Conservation (phyloP, 2,797 vertebrate species). For the Halcyon leucocephala region DNA sequence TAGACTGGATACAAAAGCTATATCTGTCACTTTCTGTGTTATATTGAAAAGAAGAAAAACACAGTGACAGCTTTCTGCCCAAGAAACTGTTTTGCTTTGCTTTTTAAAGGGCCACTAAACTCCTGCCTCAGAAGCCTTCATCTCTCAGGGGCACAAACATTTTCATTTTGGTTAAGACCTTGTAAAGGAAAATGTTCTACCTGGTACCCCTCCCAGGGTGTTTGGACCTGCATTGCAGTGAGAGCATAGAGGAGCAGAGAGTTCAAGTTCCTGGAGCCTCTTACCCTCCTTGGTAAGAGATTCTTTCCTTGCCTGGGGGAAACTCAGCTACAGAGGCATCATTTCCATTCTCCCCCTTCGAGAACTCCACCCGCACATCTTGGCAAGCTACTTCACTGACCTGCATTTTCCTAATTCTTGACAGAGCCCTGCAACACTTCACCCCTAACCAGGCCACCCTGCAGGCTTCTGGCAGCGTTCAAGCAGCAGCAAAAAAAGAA, state of each 20-base stretch:
- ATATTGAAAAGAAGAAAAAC: background rate
- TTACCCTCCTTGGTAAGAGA: background rate
- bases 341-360: background rate
- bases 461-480: background rate
- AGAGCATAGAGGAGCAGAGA: background rate
- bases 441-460: slow-evolving; percentile 13
- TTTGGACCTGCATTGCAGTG: background rate
- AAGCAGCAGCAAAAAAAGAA: background rate
- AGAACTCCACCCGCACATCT: background rate
- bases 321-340: background rate
- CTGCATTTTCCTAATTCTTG: background rate
- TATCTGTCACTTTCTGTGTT: background rate
- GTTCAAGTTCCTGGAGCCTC: background rate
- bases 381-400: background rate
- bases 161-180: background rate
- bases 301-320: background rate
- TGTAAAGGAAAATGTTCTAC: background rate
- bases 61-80: slow-evolving; percentile 1
- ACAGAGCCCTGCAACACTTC: slow-evolving; percentile 3
- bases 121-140: background rate
- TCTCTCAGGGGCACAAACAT: background rate
- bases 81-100: background rate
- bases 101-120: slow-evolving; percentile 2
- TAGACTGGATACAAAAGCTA: background rate
- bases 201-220: background rate